These are phyloP conservation scores for Paramormyrops kingsleyae DNA, from an alignment of 2,113 vertebrate genomes.

Conservation along the genomic window DNA sequence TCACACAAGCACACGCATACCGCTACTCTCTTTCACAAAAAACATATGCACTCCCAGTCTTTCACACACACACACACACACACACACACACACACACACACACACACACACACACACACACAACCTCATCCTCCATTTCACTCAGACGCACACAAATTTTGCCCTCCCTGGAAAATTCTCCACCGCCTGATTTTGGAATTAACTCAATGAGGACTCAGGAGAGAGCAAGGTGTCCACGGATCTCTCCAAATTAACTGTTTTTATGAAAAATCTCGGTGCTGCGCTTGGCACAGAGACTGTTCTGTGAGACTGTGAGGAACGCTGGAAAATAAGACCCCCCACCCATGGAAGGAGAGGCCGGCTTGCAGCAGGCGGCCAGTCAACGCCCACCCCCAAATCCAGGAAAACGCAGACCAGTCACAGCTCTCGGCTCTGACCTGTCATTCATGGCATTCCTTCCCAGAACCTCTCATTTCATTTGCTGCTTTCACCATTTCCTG, in stretches of 20 bases:
- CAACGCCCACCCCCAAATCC: neutral
- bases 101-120: too few species aligned
- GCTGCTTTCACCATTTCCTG: neutral
- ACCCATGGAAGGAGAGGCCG: neutral
- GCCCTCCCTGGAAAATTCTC: neutral
- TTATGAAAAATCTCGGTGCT: neutral
- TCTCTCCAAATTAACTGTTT: constrained; percentile 11
- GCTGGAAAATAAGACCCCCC: neutral
- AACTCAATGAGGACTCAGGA: neutral
- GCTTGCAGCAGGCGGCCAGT: neutral
- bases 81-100: neutral
- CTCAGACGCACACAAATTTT: constrained; percentile 4
- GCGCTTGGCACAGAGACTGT: neutral
- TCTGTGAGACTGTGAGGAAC: neutral
- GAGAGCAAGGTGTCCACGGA: neutral
- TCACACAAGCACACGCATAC: constrained; percentile 11
- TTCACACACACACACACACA: neutral
- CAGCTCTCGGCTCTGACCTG: neutral
- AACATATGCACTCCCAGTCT: neutral
- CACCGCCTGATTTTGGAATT: neutral
- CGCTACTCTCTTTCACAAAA: neutral
- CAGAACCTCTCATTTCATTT: neutral
- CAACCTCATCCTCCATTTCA: neutral
- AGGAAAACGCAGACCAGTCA: neutral
- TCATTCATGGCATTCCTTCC: neutral